Evolutionary conservation across 1,140 invertebrate species (phyloP), one percentile per base, ranked within the genome.

Genomic region (Anthonomus grandis): DNA sequence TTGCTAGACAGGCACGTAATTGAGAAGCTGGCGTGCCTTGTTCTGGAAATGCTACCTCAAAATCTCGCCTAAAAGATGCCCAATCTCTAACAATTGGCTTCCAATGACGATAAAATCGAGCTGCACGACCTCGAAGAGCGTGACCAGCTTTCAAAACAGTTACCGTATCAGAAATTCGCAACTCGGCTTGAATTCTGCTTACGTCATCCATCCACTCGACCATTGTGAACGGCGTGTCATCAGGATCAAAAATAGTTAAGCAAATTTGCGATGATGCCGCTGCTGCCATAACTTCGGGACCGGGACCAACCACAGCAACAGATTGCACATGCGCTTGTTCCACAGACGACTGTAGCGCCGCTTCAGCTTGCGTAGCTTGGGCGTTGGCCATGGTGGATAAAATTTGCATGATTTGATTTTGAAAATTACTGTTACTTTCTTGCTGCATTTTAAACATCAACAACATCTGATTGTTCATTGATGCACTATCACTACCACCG

Each of bases 91-190:
- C 50, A 25, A 36, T 51, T 2, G 48, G 48, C 13, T 51, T 51
- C 48, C 48, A 51, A 23, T 38, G 48, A 24, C 39, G 48, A 51
- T 51, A 51, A 39, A 51, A 51, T n/a, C 36, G 48, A 9, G 48
- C 48, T 10, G 48, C 48, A 4, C 57, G 46, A 46, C 57, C 49
- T 24, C 50, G 38, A 2, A 59, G 25, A 4, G 50, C 49, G 36
- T 54, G 15, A 22, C 57, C 49, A 36, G 50, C 57, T 39, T 59
- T 59, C 15, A 59, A 36, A 2, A 59, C 57, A 46, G 47, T 59
- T 25, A 59, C 6, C 1, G 39, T 59, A 17, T 59, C 49, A 12
- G 57, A 53, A 1, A 54, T 59, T 39, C 37, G 41, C 36, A 59
- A 19, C 27, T 59, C 57, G 2, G 46, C 27, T 54, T 54, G 49